Evolutionary conservation across 2,888 invertebrate species (phyloP).

Genomic region (Crocallis elinguaria): DNA sequence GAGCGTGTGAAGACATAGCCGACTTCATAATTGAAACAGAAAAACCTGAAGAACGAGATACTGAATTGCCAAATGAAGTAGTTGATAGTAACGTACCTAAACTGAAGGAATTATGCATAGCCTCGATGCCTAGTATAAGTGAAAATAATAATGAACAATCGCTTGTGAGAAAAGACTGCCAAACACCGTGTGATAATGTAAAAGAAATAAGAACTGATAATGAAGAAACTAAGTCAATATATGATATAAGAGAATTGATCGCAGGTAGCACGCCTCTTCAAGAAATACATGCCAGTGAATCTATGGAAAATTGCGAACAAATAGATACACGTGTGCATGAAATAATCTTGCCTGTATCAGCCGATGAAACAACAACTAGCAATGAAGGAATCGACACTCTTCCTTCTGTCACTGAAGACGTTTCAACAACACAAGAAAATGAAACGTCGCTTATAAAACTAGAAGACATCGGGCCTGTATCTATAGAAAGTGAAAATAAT

Average conservation of each 20-base stretch:
- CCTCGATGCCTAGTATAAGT: conserved; percentile 75
- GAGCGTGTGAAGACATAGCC: no score
- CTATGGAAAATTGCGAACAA: conserved; percentile 28
- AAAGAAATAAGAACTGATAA: conserved; percentile 69
- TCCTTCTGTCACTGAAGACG: conserved; percentile 33
- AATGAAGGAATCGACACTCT: conserved; percentile 38
- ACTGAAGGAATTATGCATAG: conserved; percentile 74
- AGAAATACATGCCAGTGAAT: conserved; percentile 50
- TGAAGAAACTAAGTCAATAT: conserved; percentile 78
- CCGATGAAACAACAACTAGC: conserved; percentile 36
- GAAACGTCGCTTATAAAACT: conserved; percentile 30
- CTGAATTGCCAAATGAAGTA: conserved; percentile 73
- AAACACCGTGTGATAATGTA: conserved; percentile 72
- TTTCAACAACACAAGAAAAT: conserved; percentile 32
- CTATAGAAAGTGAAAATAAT: conserved; percentile 34
- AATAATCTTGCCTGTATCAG: conserved; percentile 48
- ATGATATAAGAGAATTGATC: conserved; percentile 56
- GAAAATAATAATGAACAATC: conserved; percentile 62
- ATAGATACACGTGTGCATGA: conserved; percentile 33
- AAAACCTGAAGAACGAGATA: conserved; percentile 43
- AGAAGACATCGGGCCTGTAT: conserved; percentile 35
- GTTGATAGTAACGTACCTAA: conserved; percentile 70
- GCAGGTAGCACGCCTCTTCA: conserved; percentile 44
- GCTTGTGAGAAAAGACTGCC: conserved; percentile 75
- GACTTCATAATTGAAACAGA: conserved; percentile 28